Conservation (phyloP, 2,888 invertebrate genomes). For the Athalia circularis region DNA sequence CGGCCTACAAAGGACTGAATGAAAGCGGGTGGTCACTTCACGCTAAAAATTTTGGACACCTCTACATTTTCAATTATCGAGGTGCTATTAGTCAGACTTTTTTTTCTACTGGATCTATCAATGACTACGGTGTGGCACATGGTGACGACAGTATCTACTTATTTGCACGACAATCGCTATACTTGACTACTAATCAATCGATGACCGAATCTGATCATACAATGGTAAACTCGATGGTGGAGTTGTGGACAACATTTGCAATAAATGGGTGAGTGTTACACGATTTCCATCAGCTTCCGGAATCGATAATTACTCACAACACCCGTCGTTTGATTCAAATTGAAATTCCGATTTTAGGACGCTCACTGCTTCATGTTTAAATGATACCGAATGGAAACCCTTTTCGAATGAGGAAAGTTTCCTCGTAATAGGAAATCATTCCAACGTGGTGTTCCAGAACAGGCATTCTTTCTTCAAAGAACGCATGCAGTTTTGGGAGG, state of each 20-base stretch:
- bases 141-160: constrained; percentile 75
- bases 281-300: background rate
- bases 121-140: constrained; percentile 70
- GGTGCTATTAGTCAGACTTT: constrained; percentile 50
- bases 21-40: background rate
- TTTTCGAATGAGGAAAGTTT: no score
- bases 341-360: background rate
- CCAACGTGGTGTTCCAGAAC: background rate
- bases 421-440: no score
- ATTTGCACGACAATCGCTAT: background rate
- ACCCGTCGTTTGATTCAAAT: background rate
- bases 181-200: background rate
- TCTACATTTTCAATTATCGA: constrained; percentile 54
- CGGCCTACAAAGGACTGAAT: background rate
- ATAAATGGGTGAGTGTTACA: constrained; percentile 50
- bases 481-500: background rate
- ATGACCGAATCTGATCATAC: constrained; percentile 54
- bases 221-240: constrained; percentile 68
- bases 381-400: background rate
- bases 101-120: background rate
- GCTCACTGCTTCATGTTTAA: background rate
- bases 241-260: constrained; percentile 65
- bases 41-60: constrained; percentile 36
- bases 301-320: background rate
- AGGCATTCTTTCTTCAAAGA: background rate